These are phyloP conservation scores for Cynocephalus volans DNA, from an alignment of 2,113 vertebrate species.

Conservation along the genomic window DNA sequence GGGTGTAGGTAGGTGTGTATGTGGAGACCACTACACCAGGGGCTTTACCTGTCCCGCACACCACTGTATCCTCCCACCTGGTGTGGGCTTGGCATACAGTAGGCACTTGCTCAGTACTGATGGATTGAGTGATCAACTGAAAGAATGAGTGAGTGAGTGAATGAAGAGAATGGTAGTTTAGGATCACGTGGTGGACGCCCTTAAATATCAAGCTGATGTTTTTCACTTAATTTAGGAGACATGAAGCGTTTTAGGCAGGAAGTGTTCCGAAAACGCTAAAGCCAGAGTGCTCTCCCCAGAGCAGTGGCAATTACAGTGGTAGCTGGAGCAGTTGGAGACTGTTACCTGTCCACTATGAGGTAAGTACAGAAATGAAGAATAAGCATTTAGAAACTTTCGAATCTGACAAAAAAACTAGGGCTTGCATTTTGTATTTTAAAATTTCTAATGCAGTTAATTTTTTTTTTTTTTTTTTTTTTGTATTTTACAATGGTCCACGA, in stretches of 20 bases:
- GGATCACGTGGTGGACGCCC: background rate
- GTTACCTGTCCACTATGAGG: background rate
- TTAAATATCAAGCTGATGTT: background rate
- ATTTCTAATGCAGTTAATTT: background rate
- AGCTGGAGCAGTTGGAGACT: background rate
- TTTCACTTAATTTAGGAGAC: background rate
- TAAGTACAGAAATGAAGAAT: background rate
- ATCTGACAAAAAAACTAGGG: background rate
- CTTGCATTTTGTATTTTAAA: background rate
- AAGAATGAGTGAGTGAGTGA: background rate
- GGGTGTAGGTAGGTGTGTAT: background rate
- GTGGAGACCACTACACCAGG: rapidly evolving
- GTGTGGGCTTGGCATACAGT: background rate
- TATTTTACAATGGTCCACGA: background rate
- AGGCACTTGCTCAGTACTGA: background rate
- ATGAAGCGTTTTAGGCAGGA: background rate
- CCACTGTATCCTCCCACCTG: background rate
- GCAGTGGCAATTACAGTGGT: background rate
- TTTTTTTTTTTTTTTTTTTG: too few species aligned
- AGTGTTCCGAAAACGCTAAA: background rate
- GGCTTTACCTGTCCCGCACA: background rate
- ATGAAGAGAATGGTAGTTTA: background rate
- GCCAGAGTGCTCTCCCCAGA: background rate
- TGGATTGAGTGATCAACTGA: background rate
- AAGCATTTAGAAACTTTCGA: background rate